Evolutionary conservation across 2,797 vertebrate species (phyloP), one percentile per base, ranked within the genome.

Genomic region (Spinus pinus): DNA sequence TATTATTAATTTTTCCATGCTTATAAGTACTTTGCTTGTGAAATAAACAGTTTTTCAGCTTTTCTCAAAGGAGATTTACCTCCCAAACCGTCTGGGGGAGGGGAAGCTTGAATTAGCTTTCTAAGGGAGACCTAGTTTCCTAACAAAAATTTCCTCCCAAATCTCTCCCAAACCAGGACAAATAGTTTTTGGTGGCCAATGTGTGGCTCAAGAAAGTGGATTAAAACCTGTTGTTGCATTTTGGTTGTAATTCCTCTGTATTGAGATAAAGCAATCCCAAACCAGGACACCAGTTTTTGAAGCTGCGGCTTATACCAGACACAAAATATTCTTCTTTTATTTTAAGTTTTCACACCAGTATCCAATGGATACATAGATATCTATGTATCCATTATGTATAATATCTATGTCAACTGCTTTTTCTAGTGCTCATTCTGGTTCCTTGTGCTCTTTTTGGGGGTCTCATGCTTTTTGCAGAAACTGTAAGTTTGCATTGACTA

Each of bases 361-460:
- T 21, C 25, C 28, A 2, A 37, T 37, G 11, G 37, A 37, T 37
- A 37, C 37, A 37, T 37, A 37, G 37, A 37, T 37, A 37, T 37
- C 37, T 37, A 37, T 37, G 37, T 37, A 37, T 37, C 37, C 37
- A 37, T 37, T 37, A 37, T 12, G 5, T 37, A 65, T 82, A 75
- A 41, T 39, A 42, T 10, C 21, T 51, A 5, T 16, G 3, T 24
- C 4, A 8, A 9, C 8, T 49, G 1, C 2, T 77, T 86, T 69
- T 74, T n/a, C 24, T 60, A 19, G 16, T 21, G 8, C 1, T 86
- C 14, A 7, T 64, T 12, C 7, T 20, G 9, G 5, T 78, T 80
- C 2, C 6, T 46, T 56, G 5, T 9, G 2, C 7, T 73, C 12
- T 44, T 64, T 25, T 49, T 33, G 2, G 8, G 2, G 2, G 1